Evolutionary conservation across 2,113 vertebrate species (phyloP).

Genomic region (Rhinoptilus africanus): DNA sequence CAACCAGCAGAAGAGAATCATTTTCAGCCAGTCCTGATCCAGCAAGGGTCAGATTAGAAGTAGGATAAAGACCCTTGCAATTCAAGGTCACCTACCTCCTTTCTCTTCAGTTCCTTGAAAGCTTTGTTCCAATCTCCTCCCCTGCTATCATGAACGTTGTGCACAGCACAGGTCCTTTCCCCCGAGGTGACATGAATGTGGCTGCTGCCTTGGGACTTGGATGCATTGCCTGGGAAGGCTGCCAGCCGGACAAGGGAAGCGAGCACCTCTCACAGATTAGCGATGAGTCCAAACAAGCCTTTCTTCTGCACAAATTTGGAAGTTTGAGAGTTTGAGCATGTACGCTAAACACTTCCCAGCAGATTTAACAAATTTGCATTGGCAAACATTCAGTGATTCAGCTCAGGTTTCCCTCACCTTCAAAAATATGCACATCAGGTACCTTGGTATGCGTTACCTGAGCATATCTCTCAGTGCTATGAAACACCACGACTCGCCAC

Average conservation of each 20-base stretch:
- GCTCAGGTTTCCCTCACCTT: background rate
- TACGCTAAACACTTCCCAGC: background rate
- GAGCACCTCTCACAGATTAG: background rate
- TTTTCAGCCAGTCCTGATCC: background rate
- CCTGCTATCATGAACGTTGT: accelerated
- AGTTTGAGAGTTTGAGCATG: background rate
- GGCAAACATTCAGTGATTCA: background rate
- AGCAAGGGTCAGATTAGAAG: background rate
- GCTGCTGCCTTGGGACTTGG: background rate
- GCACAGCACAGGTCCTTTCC: background rate
- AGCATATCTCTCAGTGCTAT: background rate
- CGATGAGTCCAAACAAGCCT: background rate
- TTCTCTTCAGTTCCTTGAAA: background rate
- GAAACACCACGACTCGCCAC: background rate
- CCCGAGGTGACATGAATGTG: background rate
- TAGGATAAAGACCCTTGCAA: background rate
- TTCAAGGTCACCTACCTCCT: background rate
- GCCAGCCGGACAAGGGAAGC: background rate
- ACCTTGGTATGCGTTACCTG: background rate
- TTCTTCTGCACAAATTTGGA: background rate
- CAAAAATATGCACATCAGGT: background rate
- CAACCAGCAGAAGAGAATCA: background rate
- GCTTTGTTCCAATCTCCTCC: background rate
- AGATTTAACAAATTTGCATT: background rate
- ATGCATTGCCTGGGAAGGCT: background rate